A percentile compares a stretch with the other conserved stretches of the same genome.
Conservation (phyloP, 2,113 vertebrate genomes). For the Pseudorectes ferrugineus region DNA sequence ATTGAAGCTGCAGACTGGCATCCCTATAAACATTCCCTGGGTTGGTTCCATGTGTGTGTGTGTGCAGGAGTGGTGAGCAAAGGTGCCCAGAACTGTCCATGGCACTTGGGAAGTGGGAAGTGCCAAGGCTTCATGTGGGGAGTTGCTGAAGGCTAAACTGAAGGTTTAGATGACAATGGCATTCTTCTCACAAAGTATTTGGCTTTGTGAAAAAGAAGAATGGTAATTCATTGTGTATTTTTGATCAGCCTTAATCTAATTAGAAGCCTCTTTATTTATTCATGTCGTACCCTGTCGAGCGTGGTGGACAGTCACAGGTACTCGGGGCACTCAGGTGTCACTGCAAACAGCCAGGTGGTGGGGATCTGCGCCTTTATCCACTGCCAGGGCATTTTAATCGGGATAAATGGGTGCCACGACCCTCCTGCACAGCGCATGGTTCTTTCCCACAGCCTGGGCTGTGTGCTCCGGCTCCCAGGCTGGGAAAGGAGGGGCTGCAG, state of each 20-base stretch:
- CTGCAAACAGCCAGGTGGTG: neutral
- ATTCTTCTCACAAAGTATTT: neutral
- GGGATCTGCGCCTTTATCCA: neutral
- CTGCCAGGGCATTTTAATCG: neutral
- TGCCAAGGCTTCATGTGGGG: fast-evolving
- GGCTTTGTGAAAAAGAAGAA: neutral
- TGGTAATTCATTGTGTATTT: neutral
- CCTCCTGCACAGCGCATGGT: neutral
- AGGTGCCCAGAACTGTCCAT: neutral
- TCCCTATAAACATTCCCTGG: neutral
- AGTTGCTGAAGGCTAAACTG: neutral
- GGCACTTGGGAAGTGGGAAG: neutral
- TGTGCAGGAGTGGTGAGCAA: fast-evolving
- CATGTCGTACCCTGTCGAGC: neutral
- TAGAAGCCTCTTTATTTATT: neutral
- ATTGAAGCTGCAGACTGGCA: conserved; percentile 12
- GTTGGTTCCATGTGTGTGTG: neutral
- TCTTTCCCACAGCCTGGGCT: neutral
- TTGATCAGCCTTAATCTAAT: neutral
- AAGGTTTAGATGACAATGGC: neutral
- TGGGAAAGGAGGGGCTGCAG: neutral
- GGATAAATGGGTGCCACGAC: neutral
- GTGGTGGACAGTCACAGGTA: neutral
- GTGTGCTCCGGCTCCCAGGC: neutral
- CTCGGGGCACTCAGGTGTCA: neutral